Base-by-base conservation (phyloP, 2,797 vertebrate genomes). In the Coregonus suidteri region DNA sequence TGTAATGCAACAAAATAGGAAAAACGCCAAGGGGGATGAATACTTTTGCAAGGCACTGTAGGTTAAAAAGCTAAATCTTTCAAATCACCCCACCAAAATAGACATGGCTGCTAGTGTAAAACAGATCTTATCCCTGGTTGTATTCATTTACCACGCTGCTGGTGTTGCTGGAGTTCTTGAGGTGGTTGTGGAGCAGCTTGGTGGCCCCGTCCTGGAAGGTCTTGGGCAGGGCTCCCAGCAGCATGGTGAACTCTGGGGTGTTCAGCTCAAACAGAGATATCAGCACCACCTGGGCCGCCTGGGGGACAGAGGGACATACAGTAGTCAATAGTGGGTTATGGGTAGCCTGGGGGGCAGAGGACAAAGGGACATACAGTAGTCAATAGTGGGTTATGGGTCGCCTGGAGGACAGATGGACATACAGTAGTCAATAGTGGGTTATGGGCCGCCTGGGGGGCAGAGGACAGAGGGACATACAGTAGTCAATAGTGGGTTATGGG, bases 141-240 rank as follows among this genome's bases (percentile, higher is more conserved):
- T 37, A 51, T 4, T 20, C 2, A 90, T 93, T 93, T 83, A 98
- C 98, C 96, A 98, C 88, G 0, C 82, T 94, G 91, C 93, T 94
- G 80, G 95, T 95, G 86, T 97, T 98, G 89, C 95, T 96, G 76
- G 96, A 95, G 89, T 96, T 97, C 93, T 96, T 96, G 82, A 97
- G 94, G 91, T 97, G 96, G 89, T 95, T 97, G 84, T 97, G 96
- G 76, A 97, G 93, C 70, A 97, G 95, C 89, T 96, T 97, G 89
- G 96, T 97, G 91, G 96, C 96, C 88, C 96, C 96, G 85, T 97
- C 96, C 92, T 97, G 96, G 93, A 97, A 97, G 88, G 96, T 97
- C 94, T 97, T 97, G 75, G 96, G 96, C 92, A 97, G 94, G 86
- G 96, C 96, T 86, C 96, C 96, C 90, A 97, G 94, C 93, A 97